These are phyloP conservation scores for Sorex fumeus DNA, from an alignment of 2,113 vertebrate genomes.

Conservation along the genomic window DNA sequence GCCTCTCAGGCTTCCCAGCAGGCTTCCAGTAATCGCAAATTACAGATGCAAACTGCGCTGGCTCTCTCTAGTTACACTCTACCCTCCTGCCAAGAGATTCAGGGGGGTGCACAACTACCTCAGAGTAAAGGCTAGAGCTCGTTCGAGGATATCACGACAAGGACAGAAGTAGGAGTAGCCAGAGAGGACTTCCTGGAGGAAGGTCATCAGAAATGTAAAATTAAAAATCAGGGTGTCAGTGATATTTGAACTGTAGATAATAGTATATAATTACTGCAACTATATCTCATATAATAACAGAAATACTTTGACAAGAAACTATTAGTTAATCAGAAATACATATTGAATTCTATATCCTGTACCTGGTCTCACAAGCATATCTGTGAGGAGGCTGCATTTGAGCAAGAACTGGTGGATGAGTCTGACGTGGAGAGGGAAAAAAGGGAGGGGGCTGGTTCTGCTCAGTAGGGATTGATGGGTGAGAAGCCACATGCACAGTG, in stretches of 20 bases:
- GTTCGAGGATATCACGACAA: not conserved
- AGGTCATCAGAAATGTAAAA: conserved; percentile 6
- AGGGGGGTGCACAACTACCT: not conserved
- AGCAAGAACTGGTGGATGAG: conserved; percentile 23
- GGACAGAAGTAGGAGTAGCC: not conserved
- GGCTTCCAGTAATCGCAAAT: not conserved
- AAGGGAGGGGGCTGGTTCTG: not conserved
- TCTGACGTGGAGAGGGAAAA: conserved; percentile 21
- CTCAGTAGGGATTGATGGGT: not conserved
- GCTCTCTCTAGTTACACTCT: not conserved
- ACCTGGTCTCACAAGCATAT: not conserved
- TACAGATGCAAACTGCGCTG: not conserved
- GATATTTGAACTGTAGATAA: conserved; percentile 58
- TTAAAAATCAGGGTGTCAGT: not conserved
- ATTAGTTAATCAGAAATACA: conserved; percentile 12
- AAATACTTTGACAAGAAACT: conserved; percentile 12
- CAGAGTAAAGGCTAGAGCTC: not conserved
- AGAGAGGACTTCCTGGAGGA: not conserved
- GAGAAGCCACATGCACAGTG: not conserved
- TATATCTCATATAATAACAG: not conserved
- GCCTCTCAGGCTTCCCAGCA: not conserved
- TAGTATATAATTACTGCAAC: not conserved
- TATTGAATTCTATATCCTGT: not conserved
- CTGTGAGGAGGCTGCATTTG: not conserved
- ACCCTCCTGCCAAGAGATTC: not conserved